Conservation (phyloP, 2,888 invertebrate genomes). For the Mantis religiosa region DNA sequence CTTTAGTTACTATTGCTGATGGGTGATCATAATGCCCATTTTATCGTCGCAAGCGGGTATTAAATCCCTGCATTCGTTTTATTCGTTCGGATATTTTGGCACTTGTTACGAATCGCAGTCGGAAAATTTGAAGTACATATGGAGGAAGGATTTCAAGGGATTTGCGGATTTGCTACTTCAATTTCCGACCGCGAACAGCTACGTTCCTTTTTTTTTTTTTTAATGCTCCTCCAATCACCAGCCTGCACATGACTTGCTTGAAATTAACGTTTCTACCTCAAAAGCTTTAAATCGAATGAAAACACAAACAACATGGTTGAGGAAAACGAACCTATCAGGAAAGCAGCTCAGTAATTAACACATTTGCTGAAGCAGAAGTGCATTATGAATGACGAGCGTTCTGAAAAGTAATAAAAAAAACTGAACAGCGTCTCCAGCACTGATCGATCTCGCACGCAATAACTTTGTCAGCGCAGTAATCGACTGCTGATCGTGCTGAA, state of each 20-base stretch:
- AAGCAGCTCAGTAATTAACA: not conserved
- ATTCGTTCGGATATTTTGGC: too few relatives aligned
- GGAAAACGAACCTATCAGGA: not conserved
- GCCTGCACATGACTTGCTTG: not conserved
- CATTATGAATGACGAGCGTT: not conserved
- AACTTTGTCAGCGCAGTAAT: not conserved
- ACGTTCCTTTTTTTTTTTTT: not conserved
- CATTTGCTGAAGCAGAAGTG: not conserved
- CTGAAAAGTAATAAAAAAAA: not conserved
- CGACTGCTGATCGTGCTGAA: not conserved
- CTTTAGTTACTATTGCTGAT: too few relatives aligned
- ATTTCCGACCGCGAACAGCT: not conserved
- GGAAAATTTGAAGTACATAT: too few relatives aligned
- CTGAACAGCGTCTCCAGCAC: not conserved
- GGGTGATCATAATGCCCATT: too few relatives aligned
- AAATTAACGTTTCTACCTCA: not conserved
- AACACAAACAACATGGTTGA: not conserved
- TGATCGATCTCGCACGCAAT: not conserved
- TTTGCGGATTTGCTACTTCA: not conserved
- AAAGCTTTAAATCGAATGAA: not conserved
- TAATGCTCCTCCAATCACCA: not conserved
- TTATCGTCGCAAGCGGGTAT: too few relatives aligned
- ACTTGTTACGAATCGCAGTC: too few relatives aligned
- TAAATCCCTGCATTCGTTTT: too few relatives aligned
- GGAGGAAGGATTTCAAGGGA: not conserved